Evolutionary conservation across 2,113 vertebrate genomes (phyloP).

Genomic region (Mionectes macconnelli): DNA sequence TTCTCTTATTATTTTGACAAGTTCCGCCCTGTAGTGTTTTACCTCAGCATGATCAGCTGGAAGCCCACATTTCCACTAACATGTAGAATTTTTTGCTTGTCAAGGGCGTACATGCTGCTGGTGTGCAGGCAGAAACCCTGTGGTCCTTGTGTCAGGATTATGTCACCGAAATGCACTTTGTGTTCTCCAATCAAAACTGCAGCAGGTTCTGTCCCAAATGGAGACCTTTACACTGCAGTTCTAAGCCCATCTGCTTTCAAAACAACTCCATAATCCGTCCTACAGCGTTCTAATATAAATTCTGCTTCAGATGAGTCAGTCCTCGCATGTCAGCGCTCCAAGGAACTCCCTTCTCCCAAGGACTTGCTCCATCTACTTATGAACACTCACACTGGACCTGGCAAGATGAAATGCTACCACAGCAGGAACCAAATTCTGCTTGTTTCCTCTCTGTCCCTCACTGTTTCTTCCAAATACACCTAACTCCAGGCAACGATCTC

Average conservation of each 20-base stretch:
- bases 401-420: background rate
- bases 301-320: background rate
- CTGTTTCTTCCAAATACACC: background rate
- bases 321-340: rapidly evolving
- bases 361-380: background rate
- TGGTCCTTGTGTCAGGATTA: background rate
- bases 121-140: background rate
- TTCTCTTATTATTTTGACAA: background rate
- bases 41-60: background rate
- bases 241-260: background rate
- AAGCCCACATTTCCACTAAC: background rate
- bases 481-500: background rate
- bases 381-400: background rate
- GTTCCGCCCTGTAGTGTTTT: background rate
- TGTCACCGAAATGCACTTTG: rapidly evolving
- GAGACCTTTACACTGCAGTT: background rate
- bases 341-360: background rate
- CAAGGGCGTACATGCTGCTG: background rate
- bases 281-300: background rate
- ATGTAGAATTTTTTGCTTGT: background rate
- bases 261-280: background rate
- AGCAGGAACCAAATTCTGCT: background rate
- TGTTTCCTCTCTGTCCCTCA: rapidly evolving
- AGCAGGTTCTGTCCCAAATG: background rate
- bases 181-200: background rate